Base-by-base conservation (phyloP, 1,140 invertebrate genomes). In the Bombus vancouverensis region DNA sequence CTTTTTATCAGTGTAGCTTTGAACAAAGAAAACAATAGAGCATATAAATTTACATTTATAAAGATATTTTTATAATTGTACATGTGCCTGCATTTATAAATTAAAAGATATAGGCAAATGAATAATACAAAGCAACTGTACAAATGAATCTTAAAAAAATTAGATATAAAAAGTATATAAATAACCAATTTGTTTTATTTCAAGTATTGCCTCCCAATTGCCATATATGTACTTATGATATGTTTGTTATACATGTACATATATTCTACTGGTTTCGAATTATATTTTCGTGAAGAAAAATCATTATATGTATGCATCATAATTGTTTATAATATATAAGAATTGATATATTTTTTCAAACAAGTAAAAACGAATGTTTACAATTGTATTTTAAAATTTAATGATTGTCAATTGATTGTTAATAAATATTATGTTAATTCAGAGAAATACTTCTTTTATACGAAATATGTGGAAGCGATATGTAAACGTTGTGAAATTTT, bases 11-110 rank as follows among this genome's bases (percentile, higher is more conserved):
- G 18, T 53, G 32, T 32, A 57, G 8, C 22, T 47, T 80, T 39
- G 1, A 15, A 53, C 28, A 12, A 42, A 22, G 72, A 37, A 39
- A 66, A 39, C 59, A 5, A 76, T 8, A 68, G 28, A 28, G 25
- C 68, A n/a, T 25, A 84, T n/a, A 79, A 47, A 70, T 81, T 59
- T 66, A 73, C 76, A 81, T 75, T 34, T 76, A 57, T 34, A 62
- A 22, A 57, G 5, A 74, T 85, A 85, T 81, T 85, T 85, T 81
- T 85, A 25, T 81, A 68, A 57, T 39, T 65, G 83, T 59, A 68
- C 62, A 71, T 62, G 9, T 65, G 77, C 81, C 12, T 68, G 70
- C 71, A 81, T 75, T 85, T 81, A 53, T n/a, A 25, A 53, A 66
- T 25, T 22, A 18, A 47, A 9, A 59, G 34, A 37, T 72, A 59